phyloP scores from a whole-genome alignment of 2,797 vertebrate genomes.

The Gila robusta region DNA sequence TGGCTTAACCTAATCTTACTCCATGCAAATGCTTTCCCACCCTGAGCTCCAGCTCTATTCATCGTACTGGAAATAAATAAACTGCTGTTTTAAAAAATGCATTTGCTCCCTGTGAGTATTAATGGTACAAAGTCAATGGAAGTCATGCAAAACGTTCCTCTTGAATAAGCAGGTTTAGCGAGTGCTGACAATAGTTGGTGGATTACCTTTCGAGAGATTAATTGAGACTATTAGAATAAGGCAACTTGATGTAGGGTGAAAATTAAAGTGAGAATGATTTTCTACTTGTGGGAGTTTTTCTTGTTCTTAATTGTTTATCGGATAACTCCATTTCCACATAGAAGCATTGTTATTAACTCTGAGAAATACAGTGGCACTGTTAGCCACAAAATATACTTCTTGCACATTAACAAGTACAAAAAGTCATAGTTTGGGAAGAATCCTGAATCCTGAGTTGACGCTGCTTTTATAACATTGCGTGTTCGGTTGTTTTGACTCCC shows the following conservation, averaged over 20 bases:
- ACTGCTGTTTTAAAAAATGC: constrained; percentile 41
- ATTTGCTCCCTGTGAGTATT: constrained; percentile 59
- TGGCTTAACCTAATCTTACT: constrained; percentile 60
- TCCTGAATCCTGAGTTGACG: neutral
- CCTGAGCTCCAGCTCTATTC: constrained; percentile 54
- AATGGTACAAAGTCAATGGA: constrained; percentile 55
- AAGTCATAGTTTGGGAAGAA: neutral
- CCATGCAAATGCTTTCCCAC: constrained; percentile 56
- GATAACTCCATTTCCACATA: constrained; percentile 37
- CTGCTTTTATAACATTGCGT: neutral
- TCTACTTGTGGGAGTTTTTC: constrained; percentile 22
- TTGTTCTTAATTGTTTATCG: constrained; percentile 42
- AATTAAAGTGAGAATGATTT: constrained; percentile 61
- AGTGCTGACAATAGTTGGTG: constrained; percentile 58
- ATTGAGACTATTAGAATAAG: constrained; percentile 58
- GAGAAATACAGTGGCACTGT: neutral
- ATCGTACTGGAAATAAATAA: constrained; percentile 48
- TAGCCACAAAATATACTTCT: neutral
- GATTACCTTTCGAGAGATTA: constrained; percentile 63
- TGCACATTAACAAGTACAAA: constrained; percentile 4
- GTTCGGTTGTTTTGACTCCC: neutral
- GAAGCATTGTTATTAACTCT: constrained; percentile 10
- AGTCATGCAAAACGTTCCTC: constrained; percentile 55
- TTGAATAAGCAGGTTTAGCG: constrained; percentile 57
- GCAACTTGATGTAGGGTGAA: constrained; percentile 54